Base-by-base conservation (phyloP, 2,888 invertebrate species). In the Phorcus lineatus region DNA sequence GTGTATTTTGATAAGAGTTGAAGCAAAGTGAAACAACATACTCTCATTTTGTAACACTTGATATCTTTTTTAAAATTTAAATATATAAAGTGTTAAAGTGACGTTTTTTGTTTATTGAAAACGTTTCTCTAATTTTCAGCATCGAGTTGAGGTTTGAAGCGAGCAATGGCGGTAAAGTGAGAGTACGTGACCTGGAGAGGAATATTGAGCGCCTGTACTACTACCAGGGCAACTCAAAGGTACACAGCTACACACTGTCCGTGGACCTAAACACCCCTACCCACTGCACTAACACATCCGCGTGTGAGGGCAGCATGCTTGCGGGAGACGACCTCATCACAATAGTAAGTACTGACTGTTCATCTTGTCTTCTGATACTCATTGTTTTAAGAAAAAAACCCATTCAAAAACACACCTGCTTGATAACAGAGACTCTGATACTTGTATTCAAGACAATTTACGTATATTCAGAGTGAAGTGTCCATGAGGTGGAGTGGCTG, bases 401-500 rank as follows among this genome's bases (percentile, higher is more conserved):
- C 7, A 36, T 36, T 36, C 7, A n/a, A n/a, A n/a, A n/a, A n/a
- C n/a, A n/a, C n/a, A n/a, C n/a, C n/a, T n/a, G n/a, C n/a, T n/a
- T n/a, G n/a, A n/a, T n/a, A n/a, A n/a, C n/a, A n/a, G n/a, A n/a
- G n/a, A n/a, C n/a, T n/a, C n/a, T n/a, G n/a, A 47, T 1, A 47
- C 47, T 13, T 47, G 47, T 13, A 47, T 11, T 36, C 7, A 36
- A 11, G 11, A 1, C 47, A 47, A 6, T 1, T 47, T 11, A 4
- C 47, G 47, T 47, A 47, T 47, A 17, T 53, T 13, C 62, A 79
- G 80, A 22, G 57, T 13, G 28, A 53, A 2, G 54, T 57, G 13
- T 53, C 36, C 11, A 28, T 81, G 17, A 24, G 66, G n/a, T 83
- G 83, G 83, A 24, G 22, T 11, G 76, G 81, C 28, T 83, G 83